Percentiles rank a stretch among this genome's conserved stretches.
Conservation (phyloP, 2,888 invertebrate species). For the Hirtodrosophila trivittata region DNA sequence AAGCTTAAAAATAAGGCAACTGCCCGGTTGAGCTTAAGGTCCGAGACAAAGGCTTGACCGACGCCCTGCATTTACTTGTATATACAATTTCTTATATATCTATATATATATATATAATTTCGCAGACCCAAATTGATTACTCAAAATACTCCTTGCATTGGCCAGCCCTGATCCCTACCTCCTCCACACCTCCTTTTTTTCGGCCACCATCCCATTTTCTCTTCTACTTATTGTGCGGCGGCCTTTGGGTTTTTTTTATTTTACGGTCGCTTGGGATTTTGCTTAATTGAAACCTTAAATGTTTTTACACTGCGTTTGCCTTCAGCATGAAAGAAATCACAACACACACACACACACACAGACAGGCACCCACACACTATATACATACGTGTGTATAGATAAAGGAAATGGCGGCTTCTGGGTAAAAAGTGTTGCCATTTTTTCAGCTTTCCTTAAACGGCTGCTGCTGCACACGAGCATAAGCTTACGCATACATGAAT, state of each 20-base stretch:
- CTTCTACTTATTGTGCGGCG: slow-evolving; percentile 27
- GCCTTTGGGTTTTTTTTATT: slow-evolving; percentile 32
- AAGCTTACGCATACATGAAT: slow-evolving; percentile 5
- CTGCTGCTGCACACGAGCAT: slow-evolving; percentile 5
- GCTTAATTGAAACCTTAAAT: slow-evolving; percentile 77
- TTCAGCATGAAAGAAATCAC: slow-evolving; percentile 41
- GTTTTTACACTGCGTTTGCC: slow-evolving; percentile 64
- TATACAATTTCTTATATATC: slow-evolving; percentile 8
- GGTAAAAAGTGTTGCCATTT: slow-evolving; percentile 32
- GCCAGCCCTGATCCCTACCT: background rate
- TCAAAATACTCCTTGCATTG: slow-evolving; percentile 53
- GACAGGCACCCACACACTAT: slow-evolving; percentile 8
- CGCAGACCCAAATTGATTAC: slow-evolving; percentile 68
- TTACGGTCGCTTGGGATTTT: slow-evolving; percentile 54
- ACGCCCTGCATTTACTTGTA: slow-evolving; percentile 22
- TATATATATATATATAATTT: slow-evolving; percentile 25
- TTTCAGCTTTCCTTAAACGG: slow-evolving; percentile 10
- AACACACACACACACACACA: slow-evolving; percentile 11
- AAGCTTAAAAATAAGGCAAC: slow-evolving; percentile 20
- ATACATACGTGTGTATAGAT: slow-evolving; percentile 1
- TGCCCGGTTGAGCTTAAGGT: slow-evolving; percentile 34
- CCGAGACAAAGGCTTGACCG: slow-evolving; percentile 37
- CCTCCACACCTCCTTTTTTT: slow-evolving; percentile 7
- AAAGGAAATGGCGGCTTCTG: slow-evolving; percentile 11
- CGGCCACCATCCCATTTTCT: slow-evolving; percentile 9